These are phyloP conservation scores for Lepidocyrtoides sp. DNA, from an alignment of 2,888 invertebrate genomes.

Conservation along the genomic window DNA sequence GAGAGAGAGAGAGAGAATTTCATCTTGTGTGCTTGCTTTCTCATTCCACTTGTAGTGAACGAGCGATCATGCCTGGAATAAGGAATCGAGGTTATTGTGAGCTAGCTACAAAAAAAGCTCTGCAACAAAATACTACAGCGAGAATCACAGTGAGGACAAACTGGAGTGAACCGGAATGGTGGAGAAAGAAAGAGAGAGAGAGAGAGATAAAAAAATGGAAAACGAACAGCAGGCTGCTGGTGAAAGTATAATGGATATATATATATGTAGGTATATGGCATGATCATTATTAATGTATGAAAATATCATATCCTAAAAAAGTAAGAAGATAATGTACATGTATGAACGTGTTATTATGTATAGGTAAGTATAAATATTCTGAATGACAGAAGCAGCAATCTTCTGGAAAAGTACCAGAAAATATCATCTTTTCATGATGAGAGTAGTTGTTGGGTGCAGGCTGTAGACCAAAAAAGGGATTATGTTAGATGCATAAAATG, in stretches of 20 bases:
- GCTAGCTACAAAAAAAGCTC: not conserved
- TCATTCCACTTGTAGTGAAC: not conserved
- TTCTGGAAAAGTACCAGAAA: too few relatives aligned
- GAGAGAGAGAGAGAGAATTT: not conserved
- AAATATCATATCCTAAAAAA: too few relatives aligned
- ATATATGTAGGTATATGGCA: too few relatives aligned
- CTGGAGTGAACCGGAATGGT: slow-evolving; percentile 12
- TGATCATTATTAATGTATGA: too few relatives aligned
- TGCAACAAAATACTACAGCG: not conserved
- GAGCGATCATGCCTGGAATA: slow-evolving; percentile 56
- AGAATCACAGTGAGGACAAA: not conserved
- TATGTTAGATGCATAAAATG: too few relatives aligned
- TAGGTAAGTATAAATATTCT: too few relatives aligned
- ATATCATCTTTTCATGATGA: too few relatives aligned
- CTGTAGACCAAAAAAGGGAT: too few relatives aligned
- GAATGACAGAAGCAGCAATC: too few relatives aligned
- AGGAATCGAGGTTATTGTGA: slow-evolving; percentile 52
- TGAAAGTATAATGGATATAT: not conserved
- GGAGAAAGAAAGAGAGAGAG: not conserved
- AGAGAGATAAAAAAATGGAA: not conserved
- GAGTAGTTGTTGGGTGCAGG: too few relatives aligned
- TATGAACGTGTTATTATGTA: too few relatives aligned
- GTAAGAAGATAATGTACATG: too few relatives aligned
- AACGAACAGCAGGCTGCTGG: not conserved
- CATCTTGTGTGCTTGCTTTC: slow-evolving; percentile 7